Evolutionary conservation across 2,888 invertebrate species (phyloP).

Genomic region (Elmis aenea): DNA sequence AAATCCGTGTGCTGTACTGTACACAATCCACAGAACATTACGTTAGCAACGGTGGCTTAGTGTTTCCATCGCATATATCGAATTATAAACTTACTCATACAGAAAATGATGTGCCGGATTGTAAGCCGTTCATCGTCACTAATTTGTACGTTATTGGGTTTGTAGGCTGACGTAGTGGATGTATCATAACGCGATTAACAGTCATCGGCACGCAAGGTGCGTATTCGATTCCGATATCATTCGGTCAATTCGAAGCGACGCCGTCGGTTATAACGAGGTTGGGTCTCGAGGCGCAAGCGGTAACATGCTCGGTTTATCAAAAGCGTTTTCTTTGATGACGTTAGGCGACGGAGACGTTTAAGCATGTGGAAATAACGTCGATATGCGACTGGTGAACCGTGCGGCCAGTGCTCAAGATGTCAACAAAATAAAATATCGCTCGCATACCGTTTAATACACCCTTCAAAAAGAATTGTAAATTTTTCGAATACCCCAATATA

Average conservation of each 20-base stretch:
- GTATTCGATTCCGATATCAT: slow-evolving; percentile 10
- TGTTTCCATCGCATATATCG: no score
- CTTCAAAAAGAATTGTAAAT: no score
- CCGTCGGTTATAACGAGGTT: slow-evolving; percentile 12
- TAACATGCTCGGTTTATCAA: slow-evolving; percentile 42
- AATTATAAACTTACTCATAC: no score
- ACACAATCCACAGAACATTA: no score
- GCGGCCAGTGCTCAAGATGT: slow-evolving; percentile 11
- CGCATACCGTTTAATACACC: no score
- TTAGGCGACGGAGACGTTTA: slow-evolving; percentile 33
- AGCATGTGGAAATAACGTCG: slow-evolving; percentile 35
- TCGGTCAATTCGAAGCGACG: slow-evolving; percentile 7
- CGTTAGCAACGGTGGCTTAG: no score
- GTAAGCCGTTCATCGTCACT: no score
- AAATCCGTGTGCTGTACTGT: no score
- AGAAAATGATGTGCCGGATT: no score
- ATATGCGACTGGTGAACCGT: slow-evolving; percentile 22
- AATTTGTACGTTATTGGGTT: no score
- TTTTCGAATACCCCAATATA: no score
- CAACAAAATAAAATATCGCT: slow-evolving; percentile 9
- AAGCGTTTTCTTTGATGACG: slow-evolving; percentile 38
- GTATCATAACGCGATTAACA: slow-evolving; percentile 7
- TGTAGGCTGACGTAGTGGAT: no score
- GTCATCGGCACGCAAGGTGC: slow-evolving; percentile 8
- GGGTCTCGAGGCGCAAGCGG: slow-evolving; percentile 32